Evolutionary conservation across 2,113 vertebrate species (phyloP), one percentile per base, ranked within the genome.

Genomic region (Rallus limicola): DNA sequence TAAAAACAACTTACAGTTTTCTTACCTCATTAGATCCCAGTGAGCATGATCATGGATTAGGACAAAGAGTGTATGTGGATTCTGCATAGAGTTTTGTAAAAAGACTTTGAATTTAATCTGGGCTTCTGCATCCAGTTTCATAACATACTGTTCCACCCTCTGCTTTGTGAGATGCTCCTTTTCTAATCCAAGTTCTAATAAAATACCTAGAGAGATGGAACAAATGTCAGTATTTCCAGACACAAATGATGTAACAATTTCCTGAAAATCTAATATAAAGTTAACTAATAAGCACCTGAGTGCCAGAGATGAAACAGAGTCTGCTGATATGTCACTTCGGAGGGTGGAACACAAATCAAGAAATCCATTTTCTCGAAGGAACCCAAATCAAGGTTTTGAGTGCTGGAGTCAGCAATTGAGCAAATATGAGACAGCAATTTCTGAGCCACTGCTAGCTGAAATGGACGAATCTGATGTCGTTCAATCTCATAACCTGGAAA

Each of bases 11-110:
- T 48, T 55, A 29, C 17, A 70, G 44, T 71, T 38, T 38, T 52
- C 94, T 96, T 88, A 99, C 99, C 99, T 99, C 98, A 98, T 98
- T 34, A 99, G 97, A 90, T 99, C 99, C 98, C 99, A 99, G 96
- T 99, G 99, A 26, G 99, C 99, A 0, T 99, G 99, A 97, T 99
- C 99, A 18, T 99, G 99, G 90, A 99, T 98, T 53, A 99, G 97
- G 88, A 99, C 98, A 92, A 99, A 99, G n/a, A 99, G 98, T 0
- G 99, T 99, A 80, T 99, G 99, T 1, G 99, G 99, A 94, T 99
- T 99, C 95, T 98, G 98, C 95, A 98, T 97, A 40, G 99, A 98
- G 95, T 98, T 99, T 65, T 99, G 99, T 89, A 99, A 98, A 82
- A 99, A 98, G 55, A 91, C 93, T 91, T 99, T 98, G 93, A 99